Evolutionary conservation across 2,888 invertebrate species (phyloP).

Genomic region (Troides aeacus): DNA sequence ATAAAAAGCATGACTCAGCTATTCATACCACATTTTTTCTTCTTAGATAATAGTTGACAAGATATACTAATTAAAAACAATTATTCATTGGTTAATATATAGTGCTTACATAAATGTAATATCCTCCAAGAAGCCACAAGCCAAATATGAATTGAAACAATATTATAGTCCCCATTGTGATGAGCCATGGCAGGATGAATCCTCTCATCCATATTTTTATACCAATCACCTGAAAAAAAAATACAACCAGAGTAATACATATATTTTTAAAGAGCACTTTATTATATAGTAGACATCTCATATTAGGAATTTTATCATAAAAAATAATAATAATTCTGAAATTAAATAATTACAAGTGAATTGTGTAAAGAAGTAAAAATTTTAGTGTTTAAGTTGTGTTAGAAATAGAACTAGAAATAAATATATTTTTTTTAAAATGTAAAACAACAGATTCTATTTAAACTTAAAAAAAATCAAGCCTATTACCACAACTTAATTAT

Average conservation of each 20-base stretch:
- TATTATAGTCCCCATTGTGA: slow-evolving; percentile 84
- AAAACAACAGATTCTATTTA: background rate
- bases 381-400: no score
- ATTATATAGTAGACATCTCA: no score
- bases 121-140: slow-evolving; percentile 91
- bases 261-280: no score
- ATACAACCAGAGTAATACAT: background rate
- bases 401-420: background rate
- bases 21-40: no score
- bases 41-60: background rate
- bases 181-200: slow-evolving; percentile 89
- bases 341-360: no score
- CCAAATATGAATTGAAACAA: slow-evolving; percentile 89
- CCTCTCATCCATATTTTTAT: slow-evolving; percentile 87
- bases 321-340: no score
- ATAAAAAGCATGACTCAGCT: no score
- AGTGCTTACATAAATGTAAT: slow-evolving; percentile 92
- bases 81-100: background rate
- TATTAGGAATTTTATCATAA: no score
- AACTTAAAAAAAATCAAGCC: no score
- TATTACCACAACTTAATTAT: no score
- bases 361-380: no score
- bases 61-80: background rate
- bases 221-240: slow-evolving; percentile 76
- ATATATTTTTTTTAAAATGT: background rate